Percentiles rank a stretch among this genome's conserved stretches.
Conservation (phyloP, 1,140 invertebrate genomes). For the Neocloeon triangulifer region DNA sequence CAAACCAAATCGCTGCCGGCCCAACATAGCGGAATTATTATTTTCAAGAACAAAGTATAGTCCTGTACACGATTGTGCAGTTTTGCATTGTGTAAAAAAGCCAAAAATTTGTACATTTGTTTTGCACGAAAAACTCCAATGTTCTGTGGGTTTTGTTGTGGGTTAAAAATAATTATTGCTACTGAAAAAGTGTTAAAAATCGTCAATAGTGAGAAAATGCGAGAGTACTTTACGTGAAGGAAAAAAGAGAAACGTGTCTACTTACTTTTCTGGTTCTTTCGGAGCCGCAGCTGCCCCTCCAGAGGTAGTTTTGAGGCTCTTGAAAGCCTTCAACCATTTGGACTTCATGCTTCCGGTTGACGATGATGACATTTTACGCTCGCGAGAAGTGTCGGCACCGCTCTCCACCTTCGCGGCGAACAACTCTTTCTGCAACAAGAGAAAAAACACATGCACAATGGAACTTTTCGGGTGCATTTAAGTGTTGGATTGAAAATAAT, state of each 20-base stretch:
- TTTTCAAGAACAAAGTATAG: too few species aligned
- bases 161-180: not conserved
- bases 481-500: too few species aligned
- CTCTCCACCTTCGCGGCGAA: constrained; percentile 52
- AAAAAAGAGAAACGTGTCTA: constrained; percentile 8
- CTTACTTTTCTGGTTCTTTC: constrained; percentile 29
- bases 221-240: not conserved
- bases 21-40: too few species aligned
- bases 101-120: too few species aligned
- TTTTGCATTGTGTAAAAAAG: too few species aligned
- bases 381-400: constrained; percentile 32
- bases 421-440: constrained; percentile 57
- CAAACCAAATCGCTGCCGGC: too few species aligned
- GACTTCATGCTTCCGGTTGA: constrained; percentile 82
- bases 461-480: too few species aligned
- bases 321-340: constrained; percentile 94
- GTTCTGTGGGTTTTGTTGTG: too few species aligned
- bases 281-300: constrained; percentile 17
- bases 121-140: too few species aligned
- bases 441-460: constrained; percentile 5
- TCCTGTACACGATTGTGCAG: too few species aligned
- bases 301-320: constrained; percentile 66
- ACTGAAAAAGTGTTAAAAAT: not conserved
- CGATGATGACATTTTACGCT: constrained; percentile 66
- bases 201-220: not conserved